Evolutionary conservation across 2,888 invertebrate species (phyloP), one percentile per base, ranked within the genome.

Genomic region (Clepsis dumicolana): DNA sequence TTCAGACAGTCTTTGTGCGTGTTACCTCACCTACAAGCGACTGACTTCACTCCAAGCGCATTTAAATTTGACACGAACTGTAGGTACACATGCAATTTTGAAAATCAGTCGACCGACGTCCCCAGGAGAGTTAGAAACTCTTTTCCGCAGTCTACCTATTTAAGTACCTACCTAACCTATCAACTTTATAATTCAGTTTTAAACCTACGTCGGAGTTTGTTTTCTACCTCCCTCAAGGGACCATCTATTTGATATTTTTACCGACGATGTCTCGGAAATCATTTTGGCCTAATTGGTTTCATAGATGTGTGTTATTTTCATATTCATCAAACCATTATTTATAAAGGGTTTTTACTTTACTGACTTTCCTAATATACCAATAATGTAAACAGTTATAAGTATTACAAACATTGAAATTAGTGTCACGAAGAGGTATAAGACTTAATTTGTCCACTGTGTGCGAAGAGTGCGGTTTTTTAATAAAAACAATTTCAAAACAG

Each of bases 351-450:
- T 12, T 54, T 18, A 53, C 29, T 52, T 53, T 59, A 29, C 53
- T 25, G 53, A 32, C 53, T 32, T 65, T 61, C 14, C 25, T 48
- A 25, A 62, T 62, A 25, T 50, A 62, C 54, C 54, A 50, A 44
- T 50, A 50, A 48, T 57, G 14, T 41, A 50, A 57, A 54, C 48
- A 62, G 54, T 41, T 57, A 44, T 56, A 63, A 70, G 70, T 70
- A 71, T 64, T 71, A 69, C 70, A 65, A 56, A 61, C 56, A 60
- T 50, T 72, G 63, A 74, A 72, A 67, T 66, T 72, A 74, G 73
- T 79, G 82, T 82, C 79, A 77, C 83, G 81, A 91, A 90, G 90
- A 90, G 89, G 87, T 85, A 89, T 85, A 93, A 93, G 93, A 93
- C 93, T 93, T 90, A 89, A 69, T 69, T 65, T 68, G 64, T 85